Base-by-base conservation (phyloP, 1,140 invertebrate genomes). In the Harlomillsia oculata region DNA sequence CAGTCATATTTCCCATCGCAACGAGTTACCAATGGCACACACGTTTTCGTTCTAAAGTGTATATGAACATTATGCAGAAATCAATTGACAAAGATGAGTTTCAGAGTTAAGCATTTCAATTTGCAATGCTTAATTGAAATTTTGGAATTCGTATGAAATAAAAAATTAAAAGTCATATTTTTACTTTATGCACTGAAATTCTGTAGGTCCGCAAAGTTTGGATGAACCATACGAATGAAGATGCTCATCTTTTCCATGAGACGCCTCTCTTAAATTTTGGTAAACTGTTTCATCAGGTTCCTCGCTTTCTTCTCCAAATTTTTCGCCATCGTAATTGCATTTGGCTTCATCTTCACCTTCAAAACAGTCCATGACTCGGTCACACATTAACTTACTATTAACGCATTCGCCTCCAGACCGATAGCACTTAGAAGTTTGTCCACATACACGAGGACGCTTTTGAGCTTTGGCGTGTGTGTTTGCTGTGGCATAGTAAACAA, bases 281-380 rank as follows among this genome's bases (percentile, higher is more conserved):
- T 20, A 14, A 16, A 13, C 29, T 41, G 20, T 20, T 18, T 16
- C 20, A 51, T 44, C 30, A 9, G 11, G 3, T 8, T 14, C 20
- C 13, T 53, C 14, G 26, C n/a, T 46, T 48, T 34, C 18, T 9
- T 14, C 20, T 3, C 30, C 4, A 37, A n/a, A 26, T 36, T 5
- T 36, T 2, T 37, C 18, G 21, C 28, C 25, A 3, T 20, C 14
- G 13, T 49, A 56, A 18, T 37, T n/a, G 41, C 85, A 87, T 23
- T 80, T 72, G 0, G 78, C 64, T 74, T 89, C 86, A 72, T 89
- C 87, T 68, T 87, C 84, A 11, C 77, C 84, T 28, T 79, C 72
- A 28, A 87, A 69, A 62, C 87, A 89, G 66, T 89, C 81, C 2
- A 86, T 77, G 41, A 78, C 73, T 65, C 77, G 76, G 67, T 89